Percentiles rank a stretch among this genome's conserved stretches.
Conservation (phyloP, 2,113 vertebrate species). For the Corythoichthys haematopterus region DNA sequence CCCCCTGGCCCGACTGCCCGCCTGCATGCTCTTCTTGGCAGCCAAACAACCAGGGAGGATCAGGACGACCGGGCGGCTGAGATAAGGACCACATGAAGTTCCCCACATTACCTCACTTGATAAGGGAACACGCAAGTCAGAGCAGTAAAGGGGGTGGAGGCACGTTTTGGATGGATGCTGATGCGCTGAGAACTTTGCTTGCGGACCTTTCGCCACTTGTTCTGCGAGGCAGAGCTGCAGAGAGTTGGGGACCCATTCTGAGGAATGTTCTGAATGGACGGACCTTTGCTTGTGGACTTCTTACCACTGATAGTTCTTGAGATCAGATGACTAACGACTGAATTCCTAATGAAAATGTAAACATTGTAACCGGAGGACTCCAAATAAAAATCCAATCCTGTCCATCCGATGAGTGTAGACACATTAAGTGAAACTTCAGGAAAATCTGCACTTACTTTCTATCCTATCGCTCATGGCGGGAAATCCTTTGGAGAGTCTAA, state of each 20-base stretch:
- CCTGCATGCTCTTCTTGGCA: conserved; percentile 64
- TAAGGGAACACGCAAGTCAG: conserved; percentile 55
- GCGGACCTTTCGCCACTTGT: background rate
- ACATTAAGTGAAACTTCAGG: conserved; percentile 3
- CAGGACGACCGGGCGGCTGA: conserved; percentile 51
- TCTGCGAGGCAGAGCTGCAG: background rate
- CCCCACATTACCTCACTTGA: conserved; percentile 74
- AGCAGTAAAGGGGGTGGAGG: conserved; percentile 14
- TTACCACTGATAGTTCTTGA: background rate
- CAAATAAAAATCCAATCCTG: background rate
- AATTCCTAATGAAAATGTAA: background rate
- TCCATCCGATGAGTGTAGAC: conserved; percentile 17
- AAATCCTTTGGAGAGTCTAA: conserved; percentile 49
- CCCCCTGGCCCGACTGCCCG: conserved; percentile 54
- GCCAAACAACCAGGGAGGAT: conserved; percentile 57
- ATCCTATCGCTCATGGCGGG: conserved; percentile 46
- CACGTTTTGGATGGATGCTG: conserved; percentile 17
- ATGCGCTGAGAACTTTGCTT: conserved; percentile 12
- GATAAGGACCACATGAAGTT: conserved; percentile 72
- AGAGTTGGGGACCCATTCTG: background rate
- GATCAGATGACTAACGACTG: conserved; percentile 5
- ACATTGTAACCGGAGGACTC: background rate
- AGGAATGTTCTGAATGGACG: background rate
- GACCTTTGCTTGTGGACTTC: background rate
- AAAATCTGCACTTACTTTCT: background rate